These are phyloP conservation scores for Griposia aprilina DNA, from an alignment of 2,888 invertebrate genomes.

Conservation along the genomic window DNA sequence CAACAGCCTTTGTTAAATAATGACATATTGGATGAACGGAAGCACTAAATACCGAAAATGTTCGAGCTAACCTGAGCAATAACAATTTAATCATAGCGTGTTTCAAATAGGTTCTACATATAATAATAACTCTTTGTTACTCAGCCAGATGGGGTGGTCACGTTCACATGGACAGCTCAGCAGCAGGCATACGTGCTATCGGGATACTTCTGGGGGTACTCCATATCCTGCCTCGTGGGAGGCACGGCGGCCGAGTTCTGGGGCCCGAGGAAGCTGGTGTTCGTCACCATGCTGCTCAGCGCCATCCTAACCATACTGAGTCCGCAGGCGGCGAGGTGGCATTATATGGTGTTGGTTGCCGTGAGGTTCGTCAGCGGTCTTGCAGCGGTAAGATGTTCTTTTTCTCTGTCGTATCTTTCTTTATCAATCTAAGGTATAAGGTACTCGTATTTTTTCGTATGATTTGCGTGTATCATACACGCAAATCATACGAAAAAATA, in stretches of 20 bases:
- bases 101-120: not conserved
- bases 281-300: conserved; percentile 89
- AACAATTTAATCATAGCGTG: not conserved
- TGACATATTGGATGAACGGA: conserved; percentile 13
- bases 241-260: conserved; percentile 92
- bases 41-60: conserved; percentile 19
- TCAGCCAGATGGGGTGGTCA: conserved; percentile 83
- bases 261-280: conserved; percentile 91
- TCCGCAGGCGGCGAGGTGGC: conserved; percentile 91
- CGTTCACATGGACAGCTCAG: conserved; percentile 90
- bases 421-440: too few species aligned
- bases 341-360: conserved; percentile 90
- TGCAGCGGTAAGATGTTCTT: conserved; percentile 88
- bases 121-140: conserved; percentile 36
- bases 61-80: not conserved
- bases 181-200: conserved; percentile 92
- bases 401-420: not conserved
- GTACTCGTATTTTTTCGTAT: too few species aligned
- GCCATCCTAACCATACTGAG: conserved; percentile 91
- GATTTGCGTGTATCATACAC: not conserved
- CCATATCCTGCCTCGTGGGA: conserved; percentile 91
- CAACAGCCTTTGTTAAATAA: conserved; percentile 19
- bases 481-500: not conserved
- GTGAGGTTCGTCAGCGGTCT: conserved; percentile 91
- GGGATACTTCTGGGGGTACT: conserved; percentile 90